Evolutionary conservation across 2,797 vertebrate species (phyloP), one percentile per base, ranked within the genome.

Genomic region (Muscicapa comitata): DNA sequence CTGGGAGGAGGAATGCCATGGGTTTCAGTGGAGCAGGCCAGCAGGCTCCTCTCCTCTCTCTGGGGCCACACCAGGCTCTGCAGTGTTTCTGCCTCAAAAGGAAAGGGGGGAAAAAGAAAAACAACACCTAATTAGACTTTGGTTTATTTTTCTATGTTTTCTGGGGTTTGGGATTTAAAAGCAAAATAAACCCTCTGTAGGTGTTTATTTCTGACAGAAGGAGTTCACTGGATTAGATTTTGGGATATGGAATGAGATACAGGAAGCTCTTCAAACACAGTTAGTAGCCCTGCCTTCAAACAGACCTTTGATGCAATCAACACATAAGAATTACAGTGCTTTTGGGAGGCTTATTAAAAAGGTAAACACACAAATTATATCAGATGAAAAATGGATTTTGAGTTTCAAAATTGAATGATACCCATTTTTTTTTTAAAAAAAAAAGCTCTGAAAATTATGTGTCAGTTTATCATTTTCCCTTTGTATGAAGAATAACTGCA

Each of bases 401-500:
- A 53, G n/a, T 59, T 86, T 91, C 68, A 13, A 53, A 73, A 50
- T 23, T 8, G 31, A 68, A 25, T 45, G 14, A 35, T 47, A 79
- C 2, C 25, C 1, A 1, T 47, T 66, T 72, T 10, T 61, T 11
- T 24, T n/a, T n/a, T n/a, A n/a, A 1, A 58, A 45, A 28, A 57
- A 24, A 13, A 8, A 17, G 19, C 58, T 71, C 76, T 77, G 82
- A 89, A 93, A 95, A 74, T 45, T 65, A 6, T 73, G 71, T 63
- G 53, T 78, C 93, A 48, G 66, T 89, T 91, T 94, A 81, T 91
- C 18, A 11, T 94, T 81, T 90, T 83, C 11, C 8, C 33, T 95
- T 95, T 96, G 65, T 89, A 61, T 87, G 90, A 96, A 66, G 66
- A 82, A 68, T 67, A 86, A 79, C 58, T 94, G 58, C 85, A 37